Evolutionary conservation across 2,888 invertebrate genomes (phyloP).

Genomic region (Lycocerus yunnanus): DNA sequence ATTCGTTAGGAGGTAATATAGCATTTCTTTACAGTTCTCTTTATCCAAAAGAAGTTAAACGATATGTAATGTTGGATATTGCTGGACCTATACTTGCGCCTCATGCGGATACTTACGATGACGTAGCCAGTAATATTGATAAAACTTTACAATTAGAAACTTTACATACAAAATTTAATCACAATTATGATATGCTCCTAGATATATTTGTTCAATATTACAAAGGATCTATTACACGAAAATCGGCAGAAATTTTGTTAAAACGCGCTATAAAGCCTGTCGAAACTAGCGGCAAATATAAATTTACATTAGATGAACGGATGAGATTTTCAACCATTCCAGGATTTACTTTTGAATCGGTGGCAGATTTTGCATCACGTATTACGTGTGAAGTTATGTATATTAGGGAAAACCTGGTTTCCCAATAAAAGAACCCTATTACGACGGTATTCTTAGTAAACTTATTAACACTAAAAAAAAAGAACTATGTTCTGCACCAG

Average conservation of each 20-base stretch:
- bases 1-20: constrained; percentile 77
- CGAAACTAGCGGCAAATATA: constrained; percentile 27
- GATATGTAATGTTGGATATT: constrained; percentile 76
- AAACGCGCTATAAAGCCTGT: constrained; percentile 73
- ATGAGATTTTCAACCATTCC: constrained; percentile 73
- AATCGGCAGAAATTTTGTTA: constrained; percentile 74
- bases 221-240: constrained; percentile 69
- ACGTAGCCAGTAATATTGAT: constrained; percentile 66
- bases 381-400: constrained; percentile 81
- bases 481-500: not conserved
- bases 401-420: constrained; percentile 76
- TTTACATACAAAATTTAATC: constrained; percentile 68
- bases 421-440: constrained; percentile 69
- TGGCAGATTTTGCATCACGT: constrained; percentile 69
- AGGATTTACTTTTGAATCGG: constrained; percentile 70
- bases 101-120: constrained; percentile 59
- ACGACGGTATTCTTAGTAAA: constrained; percentile 67
- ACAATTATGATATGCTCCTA: constrained; percentile 76
- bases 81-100: constrained; percentile 73
- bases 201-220: constrained; percentile 74
- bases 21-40: constrained; percentile 80
- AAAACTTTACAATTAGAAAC: constrained; percentile 74
- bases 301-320: constrained; percentile 74
- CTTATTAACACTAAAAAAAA: constrained; percentile 30
- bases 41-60: constrained; percentile 72